Conservation (phyloP, 2,797 vertebrate species). For the Petrocephalus sullivani region DNA sequence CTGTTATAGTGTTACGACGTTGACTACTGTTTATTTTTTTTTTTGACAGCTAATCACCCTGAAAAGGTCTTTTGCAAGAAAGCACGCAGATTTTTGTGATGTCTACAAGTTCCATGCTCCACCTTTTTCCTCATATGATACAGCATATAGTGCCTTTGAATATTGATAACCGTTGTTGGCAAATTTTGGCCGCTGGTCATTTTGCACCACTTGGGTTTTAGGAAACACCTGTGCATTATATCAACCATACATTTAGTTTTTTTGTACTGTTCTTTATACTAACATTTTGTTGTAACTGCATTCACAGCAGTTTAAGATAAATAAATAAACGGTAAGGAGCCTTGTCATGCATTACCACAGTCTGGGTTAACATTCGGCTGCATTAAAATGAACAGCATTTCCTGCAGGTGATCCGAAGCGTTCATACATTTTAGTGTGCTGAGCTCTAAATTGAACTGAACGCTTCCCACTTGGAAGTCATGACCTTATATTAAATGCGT, state of each 20-base stretch:
- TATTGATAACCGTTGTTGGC: constrained; percentile 53
- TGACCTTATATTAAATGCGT: constrained; percentile 55
- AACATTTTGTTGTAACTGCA: constrained; percentile 15
- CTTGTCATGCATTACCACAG: constrained; percentile 39
- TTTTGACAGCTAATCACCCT: constrained; percentile 47
- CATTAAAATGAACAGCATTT: constrained; percentile 36
- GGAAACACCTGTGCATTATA: constrained; percentile 30
- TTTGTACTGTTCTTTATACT: constrained; percentile 24
- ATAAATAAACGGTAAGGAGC: constrained; percentile 28
- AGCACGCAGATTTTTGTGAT: constrained; percentile 42
- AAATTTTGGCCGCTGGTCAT: constrained; percentile 42
- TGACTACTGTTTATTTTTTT: constrained; percentile 2
- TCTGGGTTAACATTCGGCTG: constrained; percentile 40
- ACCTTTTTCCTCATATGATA: constrained; percentile 54
- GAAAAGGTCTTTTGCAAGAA: constrained; percentile 45
- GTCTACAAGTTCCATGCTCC: constrained; percentile 52
- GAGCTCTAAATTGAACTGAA: constrained; percentile 79
- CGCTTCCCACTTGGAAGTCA: constrained; percentile 80
- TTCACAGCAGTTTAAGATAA: constrained; percentile 29
- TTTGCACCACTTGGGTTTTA: constrained; percentile 44
- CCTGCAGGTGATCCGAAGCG: constrained; percentile 44
- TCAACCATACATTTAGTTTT: constrained; percentile 21
- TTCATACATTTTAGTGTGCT: constrained; percentile 66
- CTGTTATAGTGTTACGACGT: neutral
- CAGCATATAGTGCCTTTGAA: constrained; percentile 74